These are phyloP conservation scores for Sebastes fasciatus DNA, from an alignment of 2,113 vertebrate species.

Conservation along the genomic window DNA sequence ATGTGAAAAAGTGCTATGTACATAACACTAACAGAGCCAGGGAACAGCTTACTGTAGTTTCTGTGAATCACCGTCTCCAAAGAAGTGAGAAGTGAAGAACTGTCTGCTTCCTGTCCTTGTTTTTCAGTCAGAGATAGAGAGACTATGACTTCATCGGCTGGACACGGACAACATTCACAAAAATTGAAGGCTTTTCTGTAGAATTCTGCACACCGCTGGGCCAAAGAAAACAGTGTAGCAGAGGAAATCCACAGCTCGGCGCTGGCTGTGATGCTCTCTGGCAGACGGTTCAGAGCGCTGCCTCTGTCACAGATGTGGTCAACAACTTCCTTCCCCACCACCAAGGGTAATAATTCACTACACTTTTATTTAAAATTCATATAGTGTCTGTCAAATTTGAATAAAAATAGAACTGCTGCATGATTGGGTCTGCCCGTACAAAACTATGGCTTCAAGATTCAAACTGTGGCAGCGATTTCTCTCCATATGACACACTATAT, in stretches of 20 bases:
- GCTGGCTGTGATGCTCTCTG: conserved; percentile 10
- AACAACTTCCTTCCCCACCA: conserved; percentile 57
- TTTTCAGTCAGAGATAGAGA: conserved; percentile 25
- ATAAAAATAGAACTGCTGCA: conserved; percentile 16
- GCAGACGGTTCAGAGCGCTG: background rate
- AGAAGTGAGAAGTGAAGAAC: background rate
- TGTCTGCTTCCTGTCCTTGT: conserved; percentile 20
- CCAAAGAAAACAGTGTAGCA: conserved; percentile 54
- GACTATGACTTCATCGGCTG: conserved; percentile 29
- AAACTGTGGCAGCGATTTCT: conserved; percentile 19
- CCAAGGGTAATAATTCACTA: conserved; percentile 6
- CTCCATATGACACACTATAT: background rate
- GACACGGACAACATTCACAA: conserved; percentile 13
- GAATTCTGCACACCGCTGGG: background rate
- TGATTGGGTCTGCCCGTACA: background rate
- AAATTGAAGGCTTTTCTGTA: conserved; percentile 25
- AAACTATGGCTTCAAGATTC: background rate
- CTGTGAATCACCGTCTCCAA: background rate
- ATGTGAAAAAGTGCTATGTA: background rate
- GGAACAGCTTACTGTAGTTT: background rate
- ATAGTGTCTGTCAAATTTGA: conserved; percentile 9
- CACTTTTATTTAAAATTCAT: background rate
- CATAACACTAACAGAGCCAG: background rate
- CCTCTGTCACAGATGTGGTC: conserved; percentile 44
- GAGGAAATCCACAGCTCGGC: conserved; percentile 41